Conservation (phyloP, 2,888 invertebrate species). For the Prosapia bicincta region DNA sequence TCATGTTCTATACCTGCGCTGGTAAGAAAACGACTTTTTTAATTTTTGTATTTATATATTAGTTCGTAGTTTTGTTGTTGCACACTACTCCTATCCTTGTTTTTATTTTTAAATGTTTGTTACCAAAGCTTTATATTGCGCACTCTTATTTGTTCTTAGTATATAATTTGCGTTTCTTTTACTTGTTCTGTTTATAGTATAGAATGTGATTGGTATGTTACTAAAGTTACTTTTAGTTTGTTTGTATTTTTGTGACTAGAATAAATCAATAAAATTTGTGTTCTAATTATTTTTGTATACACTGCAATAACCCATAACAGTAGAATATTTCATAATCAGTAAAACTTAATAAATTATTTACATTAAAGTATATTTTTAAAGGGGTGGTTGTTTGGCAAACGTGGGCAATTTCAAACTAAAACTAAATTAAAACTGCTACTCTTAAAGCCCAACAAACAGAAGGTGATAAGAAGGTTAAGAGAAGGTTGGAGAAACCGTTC, state of each 20-base stretch:
- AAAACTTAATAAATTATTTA: too few species aligned
- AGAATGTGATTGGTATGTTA: neutral
- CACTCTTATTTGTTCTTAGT: neutral
- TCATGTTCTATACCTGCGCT: too few species aligned
- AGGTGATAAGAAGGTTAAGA: too few species aligned
- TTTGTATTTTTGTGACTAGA: neutral
- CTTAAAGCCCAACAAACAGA: too few species aligned
- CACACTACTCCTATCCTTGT: neutral
- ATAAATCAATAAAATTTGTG: neutral
- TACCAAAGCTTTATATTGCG: neutral
- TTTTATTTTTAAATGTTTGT: neutral
- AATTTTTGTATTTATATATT: too few species aligned
- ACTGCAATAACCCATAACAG: neutral
- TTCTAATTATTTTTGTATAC: neutral
- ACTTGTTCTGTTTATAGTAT: neutral
- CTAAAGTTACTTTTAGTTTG: neutral
- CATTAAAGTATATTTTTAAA: too few species aligned
- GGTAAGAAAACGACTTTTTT: too few species aligned
- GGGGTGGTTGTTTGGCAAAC: too few species aligned
- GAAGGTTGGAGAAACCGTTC: too few species aligned
- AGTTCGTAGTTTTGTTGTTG: neutral
- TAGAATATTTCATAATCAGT: too few species aligned
- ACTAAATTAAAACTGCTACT: too few species aligned
- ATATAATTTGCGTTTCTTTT: neutral
- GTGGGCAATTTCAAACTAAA: too few species aligned